Conservation (phyloP, 2,113 vertebrate genomes). For the Tragulus kanchil region DNA sequence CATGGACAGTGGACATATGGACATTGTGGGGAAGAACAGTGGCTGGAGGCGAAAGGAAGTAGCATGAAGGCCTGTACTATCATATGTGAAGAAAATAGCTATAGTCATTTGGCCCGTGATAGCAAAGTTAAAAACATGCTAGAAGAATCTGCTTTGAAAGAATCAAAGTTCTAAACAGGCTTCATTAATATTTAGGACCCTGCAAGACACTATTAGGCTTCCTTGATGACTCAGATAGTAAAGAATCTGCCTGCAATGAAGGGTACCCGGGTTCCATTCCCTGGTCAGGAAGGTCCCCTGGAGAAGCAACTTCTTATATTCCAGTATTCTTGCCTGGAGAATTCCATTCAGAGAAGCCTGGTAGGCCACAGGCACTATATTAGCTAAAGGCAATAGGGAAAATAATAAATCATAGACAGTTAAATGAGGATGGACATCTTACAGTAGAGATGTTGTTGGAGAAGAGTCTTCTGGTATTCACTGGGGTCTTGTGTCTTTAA, state of each 20-base stretch:
- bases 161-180: constrained; percentile 40
- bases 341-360: neutral
- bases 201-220: neutral
- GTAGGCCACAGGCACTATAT: too few species aligned
- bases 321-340: neutral
- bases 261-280: accelerated
- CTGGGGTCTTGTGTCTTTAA: neutral
- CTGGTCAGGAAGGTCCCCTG: neutral
- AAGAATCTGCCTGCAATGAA: neutral
- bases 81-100: too few species aligned
- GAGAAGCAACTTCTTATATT: neutral
- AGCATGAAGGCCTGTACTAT: too few species aligned
- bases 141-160: neutral
- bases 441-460: neutral
- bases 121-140: too few species aligned
- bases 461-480: neutral
- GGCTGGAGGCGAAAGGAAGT: too few species aligned
- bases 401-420: neutral
- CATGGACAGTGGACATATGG: too few species aligned
- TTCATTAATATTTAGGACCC: constrained; percentile 11
- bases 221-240: neutral
- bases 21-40: too few species aligned
- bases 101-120: too few species aligned
- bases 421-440: neutral
- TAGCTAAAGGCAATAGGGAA: neutral